These are phyloP conservation scores for Meleagris gallopavo DNA, from an alignment of 2,113 vertebrate species.

Conservation along the genomic window DNA sequence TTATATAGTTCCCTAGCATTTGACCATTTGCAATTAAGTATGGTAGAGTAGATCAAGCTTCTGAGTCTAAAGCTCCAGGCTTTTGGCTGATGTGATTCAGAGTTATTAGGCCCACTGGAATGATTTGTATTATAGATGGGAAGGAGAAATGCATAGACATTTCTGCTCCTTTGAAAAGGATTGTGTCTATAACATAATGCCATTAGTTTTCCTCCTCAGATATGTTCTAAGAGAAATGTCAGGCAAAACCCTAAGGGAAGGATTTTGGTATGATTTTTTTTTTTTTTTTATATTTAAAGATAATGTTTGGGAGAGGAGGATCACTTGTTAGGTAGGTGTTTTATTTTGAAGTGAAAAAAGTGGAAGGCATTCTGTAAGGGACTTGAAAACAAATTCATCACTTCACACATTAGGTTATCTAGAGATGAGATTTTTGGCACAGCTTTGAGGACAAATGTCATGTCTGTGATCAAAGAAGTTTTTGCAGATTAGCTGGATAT, in stretches of 20 bases:
- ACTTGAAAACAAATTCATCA: conserved; percentile 63
- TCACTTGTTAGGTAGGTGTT: conserved; percentile 64
- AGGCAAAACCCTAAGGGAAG: background rate
- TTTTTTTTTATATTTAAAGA: conserved; percentile 31
- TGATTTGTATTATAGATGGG: background rate
- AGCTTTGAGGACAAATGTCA: conserved; percentile 35
- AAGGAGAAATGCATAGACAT: background rate
- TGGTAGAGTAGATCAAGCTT: background rate
- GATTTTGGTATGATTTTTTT: conserved; percentile 19
- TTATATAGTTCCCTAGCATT: background rate
- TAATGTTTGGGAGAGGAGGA: conserved; percentile 10
- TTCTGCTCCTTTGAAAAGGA: background rate
- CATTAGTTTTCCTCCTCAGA: background rate
- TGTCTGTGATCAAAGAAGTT: conserved; percentile 43
- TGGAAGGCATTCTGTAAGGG: conserved; percentile 46
- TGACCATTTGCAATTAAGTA: background rate
- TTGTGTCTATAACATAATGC: background rate
- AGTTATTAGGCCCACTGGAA: background rate
- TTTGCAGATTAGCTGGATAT: conserved; percentile 45
- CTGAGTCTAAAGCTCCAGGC: background rate
- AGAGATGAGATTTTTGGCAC: conserved; percentile 55
- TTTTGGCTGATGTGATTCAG: background rate
- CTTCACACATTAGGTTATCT: conserved; percentile 66
- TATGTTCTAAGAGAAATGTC: background rate
- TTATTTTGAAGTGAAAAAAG: conserved; percentile 62